These are phyloP conservation scores for Pentamera pediparva DNA, from an alignment of 53 echinoderm and acorn worm genomes.

Conservation along the genomic window DNA sequence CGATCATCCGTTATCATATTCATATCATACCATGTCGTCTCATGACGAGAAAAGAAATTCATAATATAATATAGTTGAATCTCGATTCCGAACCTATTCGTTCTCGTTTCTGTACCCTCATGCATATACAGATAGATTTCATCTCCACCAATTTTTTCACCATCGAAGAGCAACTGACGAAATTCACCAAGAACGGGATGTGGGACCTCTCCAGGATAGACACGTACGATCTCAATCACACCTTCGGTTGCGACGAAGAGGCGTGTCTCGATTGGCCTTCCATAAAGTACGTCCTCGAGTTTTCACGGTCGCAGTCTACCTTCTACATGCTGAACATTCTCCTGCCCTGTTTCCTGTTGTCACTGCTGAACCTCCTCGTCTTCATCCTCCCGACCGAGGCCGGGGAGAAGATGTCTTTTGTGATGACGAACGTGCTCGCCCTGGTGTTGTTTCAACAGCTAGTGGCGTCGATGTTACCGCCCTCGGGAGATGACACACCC, in stretches of 20 bases:
- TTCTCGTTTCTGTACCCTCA: no score
- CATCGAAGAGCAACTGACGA: background rate
- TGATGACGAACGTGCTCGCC: constrained; percentile 26
- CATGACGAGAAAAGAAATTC: no score
- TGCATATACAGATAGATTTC: background rate
- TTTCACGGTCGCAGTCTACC: background rate
- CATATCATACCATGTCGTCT: no score
- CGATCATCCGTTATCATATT: no score
- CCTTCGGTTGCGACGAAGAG: background rate
- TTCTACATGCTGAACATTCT: constrained; percentile 18
- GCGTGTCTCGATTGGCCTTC: background rate
- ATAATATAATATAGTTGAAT: no score
- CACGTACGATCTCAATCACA: background rate
- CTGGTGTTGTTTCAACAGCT: constrained; percentile 25
- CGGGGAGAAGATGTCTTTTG: constrained; percentile 14
- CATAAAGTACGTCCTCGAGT: background rate
- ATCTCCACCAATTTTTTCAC: background rate
- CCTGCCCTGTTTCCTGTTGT: constrained; percentile 21
- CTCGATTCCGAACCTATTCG: no score
- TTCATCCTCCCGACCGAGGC: constrained; percentile 15
- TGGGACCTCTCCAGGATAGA: background rate
- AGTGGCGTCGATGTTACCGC: constrained; percentile 22
- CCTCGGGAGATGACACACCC: constrained; percentile 25
- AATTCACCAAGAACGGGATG: background rate
- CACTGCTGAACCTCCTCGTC: constrained; percentile 18